Percentiles rank a stretch among this genome's conserved stretches.
Conservation (phyloP, 2,797 vertebrate genomes). For the Saxicola maurus region DNA sequence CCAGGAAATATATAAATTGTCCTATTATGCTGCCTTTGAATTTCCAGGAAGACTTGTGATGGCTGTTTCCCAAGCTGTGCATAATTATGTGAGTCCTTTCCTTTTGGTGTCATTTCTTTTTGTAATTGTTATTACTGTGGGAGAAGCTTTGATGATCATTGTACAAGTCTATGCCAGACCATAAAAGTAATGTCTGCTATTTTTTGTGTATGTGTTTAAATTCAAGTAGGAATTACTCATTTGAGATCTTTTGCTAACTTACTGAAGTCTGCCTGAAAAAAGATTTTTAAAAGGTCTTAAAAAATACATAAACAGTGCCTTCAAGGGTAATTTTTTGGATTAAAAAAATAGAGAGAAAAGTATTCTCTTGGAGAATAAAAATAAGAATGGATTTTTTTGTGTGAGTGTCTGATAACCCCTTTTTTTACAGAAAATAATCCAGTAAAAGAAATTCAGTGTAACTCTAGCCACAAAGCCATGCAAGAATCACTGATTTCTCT, state of each 20-base stretch:
- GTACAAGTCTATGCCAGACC: not conserved
- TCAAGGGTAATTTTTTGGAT: not conserved
- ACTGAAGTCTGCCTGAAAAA: not conserved
- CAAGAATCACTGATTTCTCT: not conserved
- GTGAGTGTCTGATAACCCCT: not conserved
- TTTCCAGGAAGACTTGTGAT: not conserved
- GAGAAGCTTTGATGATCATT: not conserved
- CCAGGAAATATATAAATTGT: not conserved
- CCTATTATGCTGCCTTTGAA: not conserved
- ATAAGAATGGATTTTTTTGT: too few species aligned
- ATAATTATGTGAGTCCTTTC: not conserved
- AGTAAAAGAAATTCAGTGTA: not conserved
- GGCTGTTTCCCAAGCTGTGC: not conserved
- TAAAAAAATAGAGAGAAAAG: not conserved
- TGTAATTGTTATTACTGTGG: not conserved
- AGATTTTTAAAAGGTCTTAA: not conserved
- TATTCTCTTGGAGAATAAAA: not conserved
- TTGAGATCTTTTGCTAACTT: not conserved
- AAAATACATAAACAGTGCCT: not conserved
- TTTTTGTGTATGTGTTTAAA: not conserved
- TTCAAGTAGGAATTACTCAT: not conserved
- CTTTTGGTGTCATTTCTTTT: not conserved
- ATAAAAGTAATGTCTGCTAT: not conserved
- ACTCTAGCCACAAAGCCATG: not conserved
- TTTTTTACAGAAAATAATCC: not conserved